These are phyloP conservation scores for Unio delphinus DNA, from an alignment of 2,888 invertebrate genomes.

Conservation along the genomic window DNA sequence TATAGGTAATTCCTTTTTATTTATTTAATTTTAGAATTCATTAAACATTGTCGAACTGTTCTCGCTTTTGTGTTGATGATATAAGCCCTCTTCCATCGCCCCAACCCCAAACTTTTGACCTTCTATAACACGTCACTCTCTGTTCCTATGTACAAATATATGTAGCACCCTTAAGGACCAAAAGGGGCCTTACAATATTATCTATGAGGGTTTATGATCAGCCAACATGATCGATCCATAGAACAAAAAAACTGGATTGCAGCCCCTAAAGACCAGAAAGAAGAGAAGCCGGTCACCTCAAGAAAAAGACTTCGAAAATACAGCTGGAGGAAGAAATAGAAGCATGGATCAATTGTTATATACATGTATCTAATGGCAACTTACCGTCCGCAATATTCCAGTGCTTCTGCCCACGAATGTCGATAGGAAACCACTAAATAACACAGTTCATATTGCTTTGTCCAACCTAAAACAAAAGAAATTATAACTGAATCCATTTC, in stretches of 20 bases:
- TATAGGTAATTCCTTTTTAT: too few relatives aligned
- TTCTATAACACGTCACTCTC: too few relatives aligned
- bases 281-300: not conserved
- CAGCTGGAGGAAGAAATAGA: not conserved
- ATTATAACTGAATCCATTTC: not conserved
- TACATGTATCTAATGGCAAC: not conserved
- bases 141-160: too few relatives aligned
- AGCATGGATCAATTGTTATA: not conserved
- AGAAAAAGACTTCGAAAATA: not conserved
- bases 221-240: too few relatives aligned
- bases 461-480: conserved; percentile 23
- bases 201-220: too few relatives aligned
- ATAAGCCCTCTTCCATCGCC: too few relatives aligned
- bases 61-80: too few relatives aligned
- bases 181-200: too few relatives aligned
- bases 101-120: too few relatives aligned
- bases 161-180: too few relatives aligned
- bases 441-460: conserved; percentile 22
- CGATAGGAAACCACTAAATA: conserved; percentile 27
- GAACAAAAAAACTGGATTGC: not conserved
- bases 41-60: too few relatives aligned
- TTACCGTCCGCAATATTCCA: conserved; percentile 36
- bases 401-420: conserved; percentile 33
- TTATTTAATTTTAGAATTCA: too few relatives aligned
- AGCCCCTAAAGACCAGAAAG: not conserved